Evolutionary conservation across 2,113 vertebrate genomes (phyloP), one percentile per base, ranked within the genome.

Genomic region (Okapia johnstoni): DNA sequence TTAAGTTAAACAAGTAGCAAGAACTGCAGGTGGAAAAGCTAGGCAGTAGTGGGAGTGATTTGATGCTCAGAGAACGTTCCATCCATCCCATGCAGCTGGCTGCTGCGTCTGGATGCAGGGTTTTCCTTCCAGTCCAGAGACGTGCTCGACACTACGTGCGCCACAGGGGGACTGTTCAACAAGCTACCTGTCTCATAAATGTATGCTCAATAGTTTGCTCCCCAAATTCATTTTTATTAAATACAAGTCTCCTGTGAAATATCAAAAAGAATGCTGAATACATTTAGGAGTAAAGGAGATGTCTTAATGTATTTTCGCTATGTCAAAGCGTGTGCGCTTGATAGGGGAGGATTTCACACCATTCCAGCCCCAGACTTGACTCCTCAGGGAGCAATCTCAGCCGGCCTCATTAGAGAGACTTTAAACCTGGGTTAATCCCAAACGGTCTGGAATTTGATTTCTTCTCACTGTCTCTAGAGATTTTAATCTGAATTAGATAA

Each of bases 401-500:
- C 76, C 36, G 15, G 48, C 23, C 33, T 93, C 40, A 26, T 66
- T 83, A 84, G 48, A 90, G 11, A 92, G 28, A 85, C 0, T 0
- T 10, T 66, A 94, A 93, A 91, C 96, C 93, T 46, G 36, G 77
- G 30, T 10, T 91, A 89, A 7, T 6, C 43, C 90, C 66, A 90
- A 73, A 85, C 48, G 25, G 33, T 63, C 16, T 25, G 40, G 28
- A 52, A 46, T 95, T 93, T 81, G 54, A 93, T 77, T 73, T 91
- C 16, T 1, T 9, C 28, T 70, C 76, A 0, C 26, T 2, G 3
- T 95, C 93, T 93, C 36, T 58, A 83, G 36, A 85, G 63, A 96
- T 7, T 79, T 8, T 28, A 95, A 97, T 95, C 33, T 79, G 57
- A 94, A 97, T 90, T 52, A 95, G 70, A 77, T 61, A 91, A 96